A percentile compares a stretch with the other conserved stretches of the same genome.
These are phyloP conservation scores for Leptonema lineaticorne DNA, from an alignment of 1,140 invertebrate species.

Conservation along the genomic window DNA sequence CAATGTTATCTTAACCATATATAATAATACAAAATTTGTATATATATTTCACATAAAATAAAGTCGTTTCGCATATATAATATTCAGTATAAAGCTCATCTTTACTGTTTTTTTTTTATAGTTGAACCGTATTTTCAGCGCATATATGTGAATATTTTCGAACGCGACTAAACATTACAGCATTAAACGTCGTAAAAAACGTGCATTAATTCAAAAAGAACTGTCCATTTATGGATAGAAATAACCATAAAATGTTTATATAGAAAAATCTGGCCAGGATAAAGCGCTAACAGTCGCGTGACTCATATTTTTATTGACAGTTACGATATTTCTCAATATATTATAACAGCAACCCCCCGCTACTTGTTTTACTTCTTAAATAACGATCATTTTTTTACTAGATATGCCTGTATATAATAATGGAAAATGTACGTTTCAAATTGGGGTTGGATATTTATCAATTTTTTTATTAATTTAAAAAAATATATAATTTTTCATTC, in stretches of 20 bases:
- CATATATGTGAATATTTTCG: slow-evolving; percentile 2
- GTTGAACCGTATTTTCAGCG: background rate
- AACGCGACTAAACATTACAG: background rate
- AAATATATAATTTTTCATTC: no score
- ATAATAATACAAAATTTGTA: no score
- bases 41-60: no score
- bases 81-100: background rate
- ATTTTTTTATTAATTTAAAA: no score
- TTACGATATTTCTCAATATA: slow-evolving; percentile 24
- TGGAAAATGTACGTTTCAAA: no score
- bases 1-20: no score
- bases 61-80: background rate
- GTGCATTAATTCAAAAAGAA: slow-evolving; percentile 22
- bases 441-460: no score
- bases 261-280: slow-evolving; percentile 33
- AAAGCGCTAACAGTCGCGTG: slow-evolving; percentile 4
- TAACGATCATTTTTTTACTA: background rate
- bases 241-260: slow-evolving; percentile 38
- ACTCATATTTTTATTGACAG: slow-evolving; percentile 27
- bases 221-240: slow-evolving; percentile 27
- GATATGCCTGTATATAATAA: no score
- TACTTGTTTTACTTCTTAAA: slow-evolving; percentile 22
- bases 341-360: background rate
- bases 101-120: background rate
- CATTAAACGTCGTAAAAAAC: slow-evolving; percentile 13